These are phyloP conservation scores for Atethmia centrago DNA, from an alignment of 2,888 invertebrate species.

Conservation along the genomic window DNA sequence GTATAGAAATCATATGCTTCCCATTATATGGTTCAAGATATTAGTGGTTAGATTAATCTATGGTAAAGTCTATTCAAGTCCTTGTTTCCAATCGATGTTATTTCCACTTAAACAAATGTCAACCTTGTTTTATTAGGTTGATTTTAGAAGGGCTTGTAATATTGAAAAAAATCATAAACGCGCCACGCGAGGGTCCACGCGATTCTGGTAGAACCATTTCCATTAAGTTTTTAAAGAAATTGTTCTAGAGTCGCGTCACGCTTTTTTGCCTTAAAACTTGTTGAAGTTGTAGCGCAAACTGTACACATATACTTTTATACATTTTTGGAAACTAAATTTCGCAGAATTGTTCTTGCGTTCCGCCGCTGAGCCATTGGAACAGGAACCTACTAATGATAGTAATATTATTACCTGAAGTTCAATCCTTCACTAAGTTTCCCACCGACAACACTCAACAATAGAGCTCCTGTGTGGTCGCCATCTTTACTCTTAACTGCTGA, in stretches of 20 bases:
- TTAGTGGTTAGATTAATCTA: background rate
- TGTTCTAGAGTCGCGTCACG: too few species aligned
- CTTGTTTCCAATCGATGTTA: background rate
- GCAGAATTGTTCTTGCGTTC: background rate
- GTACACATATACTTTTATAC: background rate
- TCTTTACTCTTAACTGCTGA: conserved; percentile 79
- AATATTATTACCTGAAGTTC: conserved; percentile 92
- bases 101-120: background rate
- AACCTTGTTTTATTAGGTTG: background rate
- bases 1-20: background rate
- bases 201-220: too few species aligned
- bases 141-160: background rate
- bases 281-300: background rate
- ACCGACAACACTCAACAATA: conserved; percentile 98
- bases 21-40: background rate
- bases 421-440: conserved; percentile 99
- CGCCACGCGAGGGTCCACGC: too few species aligned
- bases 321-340: background rate
- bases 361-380: background rate
- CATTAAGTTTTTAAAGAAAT: too few species aligned
- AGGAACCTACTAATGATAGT: background rate
- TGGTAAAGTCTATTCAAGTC: background rate
- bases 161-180: too few species aligned
- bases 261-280: background rate
- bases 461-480: conserved; percentile 92